Base-by-base conservation (phyloP, 2,113 vertebrate genomes). In the Nothobranchius kuhntae region DNA sequence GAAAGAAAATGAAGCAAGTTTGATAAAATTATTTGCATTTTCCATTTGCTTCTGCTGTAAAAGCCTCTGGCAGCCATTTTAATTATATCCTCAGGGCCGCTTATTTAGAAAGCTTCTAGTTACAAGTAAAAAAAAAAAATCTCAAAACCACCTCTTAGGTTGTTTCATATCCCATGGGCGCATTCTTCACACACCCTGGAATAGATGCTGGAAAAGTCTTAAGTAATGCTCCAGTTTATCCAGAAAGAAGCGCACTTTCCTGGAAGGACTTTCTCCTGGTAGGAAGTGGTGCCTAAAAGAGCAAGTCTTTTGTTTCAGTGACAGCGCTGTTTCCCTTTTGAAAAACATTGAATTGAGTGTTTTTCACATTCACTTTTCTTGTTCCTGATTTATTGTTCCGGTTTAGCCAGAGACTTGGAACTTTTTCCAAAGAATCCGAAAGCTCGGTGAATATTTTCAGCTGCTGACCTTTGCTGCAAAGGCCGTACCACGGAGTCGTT, bases 391-490 rank as follows among this genome's bases (percentile, higher is more conserved):
- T 40, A 30, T 40, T 40, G 38, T 83, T 87, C 30, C 2, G 30
- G 30, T 30, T 30, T 30, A 30, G 30, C 30, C 30, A 1, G 30
- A 30, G 30, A 30, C 30, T 69, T 80, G 66, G 56, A 44, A 53
- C 55, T 75, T 87, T 7, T 13, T 75, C 57, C 72, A 71, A 71
- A 85, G 71, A 83, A 60, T 77, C 74, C 63, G 63, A 84, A 91
- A 90, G 85, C 86, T 80, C 86, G 3, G 30, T 36, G 74, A 85
- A 87, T 88, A 89, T 87, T 89, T 91, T 78, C 72, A 86, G 68
- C 72, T 65, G 54, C 51, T 88, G 91, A 89, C 90, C 84, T 91
- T 91, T 71, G 71, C 61, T 56, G 65, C 65, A 50, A 66, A 83
- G 36, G 30, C 44, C 54, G 13, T 62, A 55, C 24, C 13, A 45